Percentiles rank a stretch among this genome's conserved stretches.
These are phyloP conservation scores for Ophonus ardosiacus DNA, from an alignment of 2,888 invertebrate species.

Conservation along the genomic window DNA sequence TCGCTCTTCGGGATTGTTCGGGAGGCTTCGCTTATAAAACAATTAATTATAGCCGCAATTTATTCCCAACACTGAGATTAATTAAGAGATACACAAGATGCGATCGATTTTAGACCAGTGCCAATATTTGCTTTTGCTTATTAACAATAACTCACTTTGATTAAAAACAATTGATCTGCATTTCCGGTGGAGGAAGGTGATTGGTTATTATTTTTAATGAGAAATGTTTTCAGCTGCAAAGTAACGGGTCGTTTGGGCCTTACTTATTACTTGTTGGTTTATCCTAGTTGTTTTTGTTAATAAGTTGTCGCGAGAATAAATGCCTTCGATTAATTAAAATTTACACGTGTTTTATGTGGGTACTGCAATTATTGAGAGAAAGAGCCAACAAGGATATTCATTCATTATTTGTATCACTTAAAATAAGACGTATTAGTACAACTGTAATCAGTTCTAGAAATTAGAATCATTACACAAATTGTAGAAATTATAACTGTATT, in stretches of 20 bases:
- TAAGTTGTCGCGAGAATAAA: conserved; percentile 22
- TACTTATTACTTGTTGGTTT: conserved; percentile 36
- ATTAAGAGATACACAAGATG: conserved; percentile 59
- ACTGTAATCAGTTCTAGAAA: no score
- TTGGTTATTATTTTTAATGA: conserved; percentile 46
- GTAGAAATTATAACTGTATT: no score
- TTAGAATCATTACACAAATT: no score
- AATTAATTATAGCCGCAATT: conserved; percentile 62
- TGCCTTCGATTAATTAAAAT: conserved; percentile 34
- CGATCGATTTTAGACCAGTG: conserved; percentile 4
- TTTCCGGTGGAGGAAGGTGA: conserved; percentile 24
- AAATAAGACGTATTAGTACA: neutral
- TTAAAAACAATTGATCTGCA: conserved; percentile 56
- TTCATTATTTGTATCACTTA: neutral
- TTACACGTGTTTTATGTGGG: conserved; percentile 16
- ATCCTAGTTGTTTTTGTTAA: conserved; percentile 26
- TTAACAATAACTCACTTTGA: conserved; percentile 58
- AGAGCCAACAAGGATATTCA: conserved; percentile 1
- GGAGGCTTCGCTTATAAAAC: conserved; percentile 60
- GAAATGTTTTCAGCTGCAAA: conserved; percentile 27
- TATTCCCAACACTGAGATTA: conserved; percentile 55
- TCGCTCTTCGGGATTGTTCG: conserved; percentile 60
- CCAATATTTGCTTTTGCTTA: conserved; percentile 49
- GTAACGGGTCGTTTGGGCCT: conserved; percentile 4
- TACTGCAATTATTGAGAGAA: conserved; percentile 1